phyloP scores from a whole-genome alignment of 2,888 invertebrate genomes.

The Cosmopolites sordidus region DNA sequence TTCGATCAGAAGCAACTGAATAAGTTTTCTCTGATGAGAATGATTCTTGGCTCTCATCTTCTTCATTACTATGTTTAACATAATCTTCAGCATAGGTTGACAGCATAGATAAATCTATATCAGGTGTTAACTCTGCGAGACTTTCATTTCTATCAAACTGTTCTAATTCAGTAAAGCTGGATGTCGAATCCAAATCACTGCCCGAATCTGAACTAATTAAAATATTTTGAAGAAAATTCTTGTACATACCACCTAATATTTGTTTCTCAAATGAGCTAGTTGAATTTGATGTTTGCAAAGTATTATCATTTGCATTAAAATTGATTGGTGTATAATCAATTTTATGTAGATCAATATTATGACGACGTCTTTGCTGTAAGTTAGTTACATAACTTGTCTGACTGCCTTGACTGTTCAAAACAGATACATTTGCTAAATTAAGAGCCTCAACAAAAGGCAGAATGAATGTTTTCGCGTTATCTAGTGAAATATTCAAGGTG shows the following conservation, averaged over 20 bases:
- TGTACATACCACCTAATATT: conserved; percentile 31
- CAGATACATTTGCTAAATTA: conserved; percentile 31
- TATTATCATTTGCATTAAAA: conserved; percentile 25
- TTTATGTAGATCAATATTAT: background rate
- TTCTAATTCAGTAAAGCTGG: conserved; percentile 28
- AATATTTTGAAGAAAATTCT: conserved; percentile 30
- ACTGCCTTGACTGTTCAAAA: conserved; percentile 30
- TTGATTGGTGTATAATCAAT: conserved; percentile 32
- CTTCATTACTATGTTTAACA: background rate
- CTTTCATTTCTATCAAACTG: conserved; percentile 29
- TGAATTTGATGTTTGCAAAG: conserved; percentile 21
- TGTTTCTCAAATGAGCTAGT: conserved; percentile 29
- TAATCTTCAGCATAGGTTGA: background rate
- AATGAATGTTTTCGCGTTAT: conserved; percentile 42
- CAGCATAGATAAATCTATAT: conserved; percentile 10
- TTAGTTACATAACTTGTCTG: conserved; percentile 40
- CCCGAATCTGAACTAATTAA: background rate
- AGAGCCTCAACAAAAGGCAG: conserved; percentile 42
- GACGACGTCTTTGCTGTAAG: conserved; percentile 21
- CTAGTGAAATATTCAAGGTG: conserved; percentile 39
- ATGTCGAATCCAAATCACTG: background rate
- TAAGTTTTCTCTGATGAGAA: too few species aligned
- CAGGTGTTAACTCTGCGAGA: conserved; percentile 29
- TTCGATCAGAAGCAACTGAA: too few species aligned
- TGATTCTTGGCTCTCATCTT: too few species aligned